Base-by-base conservation (phyloP, 2,113 vertebrate genomes). In the Sciurus niger region DNA sequence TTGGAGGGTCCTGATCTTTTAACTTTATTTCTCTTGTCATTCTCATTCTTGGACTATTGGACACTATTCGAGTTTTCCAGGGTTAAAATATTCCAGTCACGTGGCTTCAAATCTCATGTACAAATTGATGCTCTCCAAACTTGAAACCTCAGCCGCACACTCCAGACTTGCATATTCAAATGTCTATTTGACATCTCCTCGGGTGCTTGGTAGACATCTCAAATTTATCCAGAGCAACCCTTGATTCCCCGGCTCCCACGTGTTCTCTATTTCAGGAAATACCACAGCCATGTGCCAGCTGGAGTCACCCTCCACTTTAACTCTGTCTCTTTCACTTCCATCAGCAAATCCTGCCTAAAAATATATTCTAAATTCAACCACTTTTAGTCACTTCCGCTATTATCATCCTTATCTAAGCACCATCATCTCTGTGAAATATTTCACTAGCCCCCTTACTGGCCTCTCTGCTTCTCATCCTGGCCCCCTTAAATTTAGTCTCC, bases 201-300 rank as follows among this genome's bases (percentile, higher is more conserved):
- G 63, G 72, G 84, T 89, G 82, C 85, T 67, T 82, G 60, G 84
- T 89, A 95, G 90, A 80, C 17, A 63, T 77, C 80, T 93, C 82
- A 90, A 67, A 85, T 80, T 96, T 94, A 82, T 80, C n/a, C 88
- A 68, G 65, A 94, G n/a, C 72, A 93, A 67, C 48, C 70, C 74
- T 92, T 90, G 94, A 67, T 89, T 76, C 84, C 58, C 46, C 8
- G 8, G 58, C 60, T 87, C n/a, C 93, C 48, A 73, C 63, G n/a
- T 87, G 85, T 46, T 90, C 53, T 95, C 84, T 93, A 51, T 60
- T 63, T 90, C 90, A 89, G 96, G 83, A 95, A 96, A 95, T 93
- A 95, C 53, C 53, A 84, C 65, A 32, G n/a, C 51, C 58, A 40
- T 90, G 76, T 96, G 88, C 80, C 79, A 96, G 43, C 46, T 63